These are phyloP conservation scores for Hipparchia sbordonii DNA, from an alignment of 2,888 invertebrate genomes.

Conservation along the genomic window DNA sequence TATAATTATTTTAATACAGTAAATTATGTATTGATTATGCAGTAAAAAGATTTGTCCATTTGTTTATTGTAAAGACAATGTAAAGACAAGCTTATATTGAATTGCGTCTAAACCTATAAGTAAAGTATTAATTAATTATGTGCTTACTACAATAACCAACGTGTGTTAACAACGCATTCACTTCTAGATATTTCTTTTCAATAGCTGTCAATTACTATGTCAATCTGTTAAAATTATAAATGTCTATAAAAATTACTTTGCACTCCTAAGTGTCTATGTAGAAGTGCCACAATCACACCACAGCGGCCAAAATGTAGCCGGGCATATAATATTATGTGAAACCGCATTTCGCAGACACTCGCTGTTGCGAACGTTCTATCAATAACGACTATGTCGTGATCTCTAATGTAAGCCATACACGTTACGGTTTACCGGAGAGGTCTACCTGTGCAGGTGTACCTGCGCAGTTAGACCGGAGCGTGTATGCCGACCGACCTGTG, in stretches of 20 bases:
- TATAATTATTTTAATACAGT: conserved; percentile 56
- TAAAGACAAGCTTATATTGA: conserved; percentile 31
- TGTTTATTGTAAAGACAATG: conserved; percentile 24
- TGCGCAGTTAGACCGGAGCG: too few species aligned
- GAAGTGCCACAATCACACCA: too few species aligned
- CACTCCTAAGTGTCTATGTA: conserved; percentile 30
- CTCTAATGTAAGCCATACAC: too few species aligned
- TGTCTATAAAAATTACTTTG: conserved; percentile 42
- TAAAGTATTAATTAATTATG: conserved; percentile 26
- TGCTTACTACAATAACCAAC: conserved; percentile 49
- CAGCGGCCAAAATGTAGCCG: too few species aligned
- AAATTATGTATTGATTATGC: conserved; percentile 37
- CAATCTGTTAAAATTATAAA: conserved; percentile 58
- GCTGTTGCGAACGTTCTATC: too few species aligned
- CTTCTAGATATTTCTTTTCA: conserved; percentile 50
- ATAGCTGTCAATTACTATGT: conserved; percentile 78
- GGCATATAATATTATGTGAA: too few species aligned
- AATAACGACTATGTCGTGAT: too few species aligned
- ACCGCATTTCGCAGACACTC: too few species aligned
- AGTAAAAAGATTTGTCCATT: conserved; percentile 34
- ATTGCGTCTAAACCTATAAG: conserved; percentile 25
- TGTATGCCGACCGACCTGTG: too few species aligned
- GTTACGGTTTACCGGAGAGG: too few species aligned
- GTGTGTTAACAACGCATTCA: conserved; percentile 34
- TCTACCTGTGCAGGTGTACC: too few species aligned